Evolutionary conservation across 2,888 invertebrate species (phyloP), one percentile per base, ranked within the genome.

Genomic region (Metallyticus violacea): DNA sequence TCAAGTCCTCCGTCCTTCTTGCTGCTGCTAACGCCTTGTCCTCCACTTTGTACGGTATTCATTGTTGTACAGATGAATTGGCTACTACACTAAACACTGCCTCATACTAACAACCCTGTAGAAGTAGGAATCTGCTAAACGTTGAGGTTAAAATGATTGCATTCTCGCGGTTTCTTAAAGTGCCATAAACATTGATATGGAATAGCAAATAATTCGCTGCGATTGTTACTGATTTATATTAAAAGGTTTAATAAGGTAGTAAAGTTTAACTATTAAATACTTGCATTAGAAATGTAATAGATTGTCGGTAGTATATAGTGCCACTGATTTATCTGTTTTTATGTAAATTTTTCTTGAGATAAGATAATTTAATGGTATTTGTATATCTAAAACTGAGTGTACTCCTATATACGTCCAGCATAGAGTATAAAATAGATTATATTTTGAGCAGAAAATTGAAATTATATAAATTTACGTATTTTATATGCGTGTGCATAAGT

Each of bases 41-140:
- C 79, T 62, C 82, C 82, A 82, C 82, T 82, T 27, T 82, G 82
- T 26, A 82, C 82, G 22, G 82, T 82, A 40, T 82, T 82, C 82
- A 82, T 82, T 76, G 76, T 62, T 40, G 26, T 15, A 6, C 22
- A 5, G n/a, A 25, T 29, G 22, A 9, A 26, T 7, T 22, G 26
- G 30, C 25, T 81, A 25, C n/a, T 26, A n/a, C 80, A 80, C 28
- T 27, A n/a, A 79, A 28, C 27, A 26, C 79, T 79, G 7, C 9
- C 29, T 62, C 15, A 26, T 25, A 27, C 3, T 40, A 25, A 40
- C 76, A 62, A 62, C 40, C 40, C 40, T 62, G 40, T 62, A 15
- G 9, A 7, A 1, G 40, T 62, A 15, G 9, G 1, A 1, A 40
- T 7, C 15, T 7, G 2, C 30, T 30, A 30, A 6, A 40, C 1